Percentiles rank a stretch among this genome's conserved stretches.
phyloP scores from a whole-genome alignment of 2,113 vertebrate genomes.

The Gymnogyps californianus region DNA sequence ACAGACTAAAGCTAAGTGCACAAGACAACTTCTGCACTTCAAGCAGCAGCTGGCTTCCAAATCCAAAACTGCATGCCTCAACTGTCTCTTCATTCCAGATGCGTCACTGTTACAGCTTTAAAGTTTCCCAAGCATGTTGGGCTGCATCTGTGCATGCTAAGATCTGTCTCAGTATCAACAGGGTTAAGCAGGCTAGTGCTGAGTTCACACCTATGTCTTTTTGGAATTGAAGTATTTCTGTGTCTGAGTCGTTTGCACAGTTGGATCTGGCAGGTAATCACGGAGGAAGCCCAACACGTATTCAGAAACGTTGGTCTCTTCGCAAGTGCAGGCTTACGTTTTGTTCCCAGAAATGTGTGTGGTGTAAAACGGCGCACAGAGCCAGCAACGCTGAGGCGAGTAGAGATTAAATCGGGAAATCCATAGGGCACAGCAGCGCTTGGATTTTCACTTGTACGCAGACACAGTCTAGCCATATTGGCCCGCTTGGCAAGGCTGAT shows the following conservation, averaged over 20 bases:
- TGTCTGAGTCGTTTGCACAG: not conserved
- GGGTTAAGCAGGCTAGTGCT: not conserved
- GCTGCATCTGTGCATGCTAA: not conserved
- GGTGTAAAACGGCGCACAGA: not conserved
- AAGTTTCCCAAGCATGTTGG: not conserved
- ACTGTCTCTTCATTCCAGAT: not conserved
- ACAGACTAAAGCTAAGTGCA: not conserved
- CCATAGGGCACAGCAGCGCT: not conserved
- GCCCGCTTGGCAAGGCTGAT: not conserved
- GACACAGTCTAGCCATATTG: not conserved
- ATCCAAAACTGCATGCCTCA: not conserved
- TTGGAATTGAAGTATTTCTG: not conserved
- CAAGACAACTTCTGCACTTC: not conserved
- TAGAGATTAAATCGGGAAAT: not conserved
- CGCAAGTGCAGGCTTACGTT: not conserved
- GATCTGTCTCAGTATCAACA: not conserved
- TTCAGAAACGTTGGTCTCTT: not conserved
- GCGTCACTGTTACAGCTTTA: not conserved
- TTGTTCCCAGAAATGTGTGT: not conserved
- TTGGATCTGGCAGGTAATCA: not conserved
- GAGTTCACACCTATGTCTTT: not conserved
- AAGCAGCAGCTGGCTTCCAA: not conserved
- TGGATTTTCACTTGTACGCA: not conserved
- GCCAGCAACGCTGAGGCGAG: not conserved
- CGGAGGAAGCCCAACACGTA: not conserved